Percentiles rank a stretch among this genome's conserved stretches.
Evolutionary conservation across 2,888 invertebrate genomes (phyloP).

Genomic region (Aporophyla lueneburgensis): DNA sequence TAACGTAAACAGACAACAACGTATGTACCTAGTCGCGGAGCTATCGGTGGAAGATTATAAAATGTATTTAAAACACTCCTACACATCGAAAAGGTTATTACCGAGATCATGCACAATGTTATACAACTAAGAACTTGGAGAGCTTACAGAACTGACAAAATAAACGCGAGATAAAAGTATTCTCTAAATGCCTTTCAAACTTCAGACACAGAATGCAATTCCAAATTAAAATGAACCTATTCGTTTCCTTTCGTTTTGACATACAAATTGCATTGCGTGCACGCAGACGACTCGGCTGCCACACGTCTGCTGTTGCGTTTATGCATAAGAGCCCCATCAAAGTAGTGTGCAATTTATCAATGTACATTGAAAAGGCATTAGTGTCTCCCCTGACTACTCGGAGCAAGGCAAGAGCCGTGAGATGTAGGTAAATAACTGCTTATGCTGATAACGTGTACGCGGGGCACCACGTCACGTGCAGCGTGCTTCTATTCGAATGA

Average conservation of each 20-base stretch:
- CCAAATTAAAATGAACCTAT: slow-evolving; percentile 26
- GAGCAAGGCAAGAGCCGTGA: slow-evolving; percentile 15
- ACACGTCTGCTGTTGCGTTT: slow-evolving; percentile 44
- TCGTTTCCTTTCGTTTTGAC: slow-evolving; percentile 51
- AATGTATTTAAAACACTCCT: slow-evolving; percentile 10
- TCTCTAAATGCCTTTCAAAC: slow-evolving; percentile 8
- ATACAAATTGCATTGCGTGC: slow-evolving; percentile 55
- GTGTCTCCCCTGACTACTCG: slow-evolving; percentile 5
- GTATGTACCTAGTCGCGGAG: slow-evolving; percentile 23
- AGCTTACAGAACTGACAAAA: background rate
- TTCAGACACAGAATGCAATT: slow-evolving; percentile 18
- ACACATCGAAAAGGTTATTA: background rate
- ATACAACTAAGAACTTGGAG: background rate
- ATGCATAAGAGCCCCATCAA: slow-evolving; percentile 44
- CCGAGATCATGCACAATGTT: background rate
- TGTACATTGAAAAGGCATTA: slow-evolving; percentile 30
- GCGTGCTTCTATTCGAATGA: slow-evolving; percentile 9
- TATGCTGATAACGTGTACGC: slow-evolving; percentile 37
- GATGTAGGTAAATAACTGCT: slow-evolving; percentile 32
- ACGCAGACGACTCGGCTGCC: slow-evolving; percentile 36
- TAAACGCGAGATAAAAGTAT: background rate
- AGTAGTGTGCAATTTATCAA: slow-evolving; percentile 50
- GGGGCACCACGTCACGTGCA: slow-evolving; percentile 20
- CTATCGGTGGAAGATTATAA: slow-evolving; percentile 27
- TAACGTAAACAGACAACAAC: slow-evolving; percentile 55